Evolutionary conservation across 1,140 invertebrate genomes (phyloP), one percentile per base, ranked within the genome.

Genomic region (Amyelois transitella): DNA sequence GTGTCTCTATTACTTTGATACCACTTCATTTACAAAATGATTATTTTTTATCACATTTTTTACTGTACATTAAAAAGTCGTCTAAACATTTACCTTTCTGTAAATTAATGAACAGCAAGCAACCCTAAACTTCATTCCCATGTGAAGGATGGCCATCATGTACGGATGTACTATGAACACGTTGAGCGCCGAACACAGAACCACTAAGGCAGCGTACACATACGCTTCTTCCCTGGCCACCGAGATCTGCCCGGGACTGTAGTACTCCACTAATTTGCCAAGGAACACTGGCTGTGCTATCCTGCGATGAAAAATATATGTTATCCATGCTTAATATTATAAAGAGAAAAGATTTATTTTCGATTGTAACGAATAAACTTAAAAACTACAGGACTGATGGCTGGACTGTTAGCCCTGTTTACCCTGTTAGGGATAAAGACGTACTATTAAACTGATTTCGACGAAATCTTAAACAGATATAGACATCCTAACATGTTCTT

Each of bases 91-190:
- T 84, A 95, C 92, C 90, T 96, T 97, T 77, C 94, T 91, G 80
- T 96, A 97, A 59, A 97, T 92, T 25, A 96, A 87, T 0, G 94
- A 93, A 65, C 92, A 94, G 73, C 93, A 92, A 2, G 94, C 93
- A 38, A 96, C 90, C 59, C 94, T 90, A 62, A 95, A 91, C 83
- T 94, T 93, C 91, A 96, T 94, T 21, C 95, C 95, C 62, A 94
- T 89, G 65, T 94, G 93, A 55, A 92, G 86, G 18, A 94, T 87
- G 45, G 89, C 91, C 78, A 96, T 92, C 89, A 96, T 94, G 70
- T 94, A 95, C 2, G 93, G 92, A 89, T 98, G 95, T 65, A 93
- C 91, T 1, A 93, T 85, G 22, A 96, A 83, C 7, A 93, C 91
- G 63, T 93, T 92, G 43, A 95, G 60, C 0, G 94, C 89, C 6